These are phyloP conservation scores for Junco hyemalis DNA, from an alignment of 2,113 vertebrate species.

Conservation along the genomic window DNA sequence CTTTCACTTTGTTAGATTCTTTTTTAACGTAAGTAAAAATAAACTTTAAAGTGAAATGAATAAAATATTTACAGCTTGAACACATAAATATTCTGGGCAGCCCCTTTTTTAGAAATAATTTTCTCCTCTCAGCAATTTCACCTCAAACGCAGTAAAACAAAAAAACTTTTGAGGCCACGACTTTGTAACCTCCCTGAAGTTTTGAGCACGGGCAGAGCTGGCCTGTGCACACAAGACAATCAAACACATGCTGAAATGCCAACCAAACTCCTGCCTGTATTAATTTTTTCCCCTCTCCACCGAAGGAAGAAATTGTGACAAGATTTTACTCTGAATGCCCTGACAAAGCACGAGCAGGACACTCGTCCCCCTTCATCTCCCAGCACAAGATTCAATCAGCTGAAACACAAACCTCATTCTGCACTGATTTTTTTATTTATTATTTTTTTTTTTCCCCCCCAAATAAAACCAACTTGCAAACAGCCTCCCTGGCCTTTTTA, in stretches of 20 bases:
- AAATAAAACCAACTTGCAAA: slow-evolving; percentile 37
- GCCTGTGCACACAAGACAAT: slow-evolving; percentile 30
- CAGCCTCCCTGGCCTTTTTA: slow-evolving; percentile 13
- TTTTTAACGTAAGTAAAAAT: background rate
- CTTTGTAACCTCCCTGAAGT: slow-evolving; percentile 56
- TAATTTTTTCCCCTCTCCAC: background rate
- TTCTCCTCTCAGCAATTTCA: background rate
- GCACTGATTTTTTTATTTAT: background rate
- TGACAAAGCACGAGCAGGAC: slow-evolving; percentile 9
- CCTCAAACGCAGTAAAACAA: background rate
- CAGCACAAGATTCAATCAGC: slow-evolving; percentile 21
- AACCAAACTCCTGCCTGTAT: background rate
- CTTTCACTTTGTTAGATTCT: background rate
- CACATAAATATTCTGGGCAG: background rate
- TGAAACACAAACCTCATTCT: slow-evolving; percentile 41
- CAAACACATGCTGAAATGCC: background rate
- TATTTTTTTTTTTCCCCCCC: rapidly evolving
- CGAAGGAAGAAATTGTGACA: background rate
- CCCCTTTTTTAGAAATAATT: background rate
- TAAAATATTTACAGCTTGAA: background rate
- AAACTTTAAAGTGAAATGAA: background rate
- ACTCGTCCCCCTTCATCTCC: background rate
- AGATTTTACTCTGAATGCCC: slow-evolving; percentile 11
- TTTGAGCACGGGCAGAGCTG: background rate
- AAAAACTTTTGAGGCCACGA: slow-evolving; percentile 34